Evolutionary conservation across 2,888 invertebrate genomes (phyloP).

Genomic region (Carpatolechia fugitivella): DNA sequence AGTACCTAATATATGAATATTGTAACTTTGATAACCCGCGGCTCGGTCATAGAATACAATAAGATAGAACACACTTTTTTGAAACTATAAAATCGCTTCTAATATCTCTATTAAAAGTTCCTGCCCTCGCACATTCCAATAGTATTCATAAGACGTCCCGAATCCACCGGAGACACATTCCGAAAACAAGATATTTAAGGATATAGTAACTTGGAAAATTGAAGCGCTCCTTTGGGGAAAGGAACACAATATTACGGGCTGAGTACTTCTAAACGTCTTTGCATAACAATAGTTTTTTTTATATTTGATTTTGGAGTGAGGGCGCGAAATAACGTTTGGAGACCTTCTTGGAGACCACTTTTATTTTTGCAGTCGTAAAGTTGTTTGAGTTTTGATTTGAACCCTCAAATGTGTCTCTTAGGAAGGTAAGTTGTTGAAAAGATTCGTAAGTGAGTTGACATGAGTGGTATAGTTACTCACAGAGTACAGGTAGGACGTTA

Average conservation of each 20-base stretch:
- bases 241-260: slow-evolving; percentile 16
- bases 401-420: not conserved
- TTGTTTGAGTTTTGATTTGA: slow-evolving; percentile 4
- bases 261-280: slow-evolving; percentile 12
- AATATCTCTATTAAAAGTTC: not conserved
- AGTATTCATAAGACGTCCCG: slow-evolving; percentile 36
- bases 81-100: not conserved
- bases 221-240: slow-evolving; percentile 20
- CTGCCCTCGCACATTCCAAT: slow-evolving; percentile 24
- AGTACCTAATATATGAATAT: too few species aligned
- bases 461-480: too few species aligned
- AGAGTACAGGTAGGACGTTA: too few species aligned
- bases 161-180: slow-evolving; percentile 32
- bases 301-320: slow-evolving; percentile 7
- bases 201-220: slow-evolving; percentile 21
- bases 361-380: not conserved
- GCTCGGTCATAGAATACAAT: too few species aligned
- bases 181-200: slow-evolving; percentile 30
- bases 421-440: not conserved
- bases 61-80: not conserved
- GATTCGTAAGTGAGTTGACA: too few species aligned
- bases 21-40: too few species aligned
- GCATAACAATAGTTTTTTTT: slow-evolving; percentile 7
- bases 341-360: slow-evolving; percentile 2
- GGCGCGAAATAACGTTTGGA: slow-evolving; percentile 9